Evolutionary conservation across 2,113 vertebrate genomes (phyloP), one percentile per base, ranked within the genome.

Genomic region (Mesocricetus auratus): DNA sequence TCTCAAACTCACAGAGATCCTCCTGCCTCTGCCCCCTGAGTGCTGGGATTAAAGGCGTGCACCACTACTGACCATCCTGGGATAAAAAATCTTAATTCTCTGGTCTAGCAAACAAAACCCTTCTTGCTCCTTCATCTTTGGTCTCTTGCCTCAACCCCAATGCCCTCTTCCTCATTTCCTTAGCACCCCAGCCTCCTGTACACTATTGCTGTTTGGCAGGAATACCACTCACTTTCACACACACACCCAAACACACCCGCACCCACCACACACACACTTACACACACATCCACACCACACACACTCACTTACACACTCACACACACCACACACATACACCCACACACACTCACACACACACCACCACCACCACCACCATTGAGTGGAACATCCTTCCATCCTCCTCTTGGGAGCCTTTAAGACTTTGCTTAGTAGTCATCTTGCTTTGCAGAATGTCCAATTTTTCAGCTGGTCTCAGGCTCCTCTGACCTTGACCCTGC

Each of bases 381-480:
- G n/a, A n/a, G n/a, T n/a, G 0, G 24, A 33, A 33, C 15, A 0
- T 4, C 77, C 62, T 71, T 29, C 83, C 7, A 0, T 9, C 39
- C 58, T 58, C 13, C 83, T 79, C 50, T 73, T 16, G 0, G 6
- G 33, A 17, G 16, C 60, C 64, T 71, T 33, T 90, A 3, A 31
- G 77, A 58, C 26, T 86, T 68, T 24, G 36, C 33, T 92, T 39
- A 56, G 87, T 92, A 22, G 60, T 42, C 22, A 0, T 47, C 33
- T 89, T 2, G 0, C 79, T 24, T 60, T 39, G 50, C 45, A n/a
- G 47, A 66, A 19, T 58, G 47, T 86, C 29, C 24, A 3, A 26
- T 1, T 68, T 68, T n/a, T 39, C 29, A 47, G 36, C 26, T 12
- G 5, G 21, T 53, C 24, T 66, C 7, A 42, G 71, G 15, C 24